Conservation (phyloP, 2,797 vertebrate genomes). For the Cossypha heuglini region DNA sequence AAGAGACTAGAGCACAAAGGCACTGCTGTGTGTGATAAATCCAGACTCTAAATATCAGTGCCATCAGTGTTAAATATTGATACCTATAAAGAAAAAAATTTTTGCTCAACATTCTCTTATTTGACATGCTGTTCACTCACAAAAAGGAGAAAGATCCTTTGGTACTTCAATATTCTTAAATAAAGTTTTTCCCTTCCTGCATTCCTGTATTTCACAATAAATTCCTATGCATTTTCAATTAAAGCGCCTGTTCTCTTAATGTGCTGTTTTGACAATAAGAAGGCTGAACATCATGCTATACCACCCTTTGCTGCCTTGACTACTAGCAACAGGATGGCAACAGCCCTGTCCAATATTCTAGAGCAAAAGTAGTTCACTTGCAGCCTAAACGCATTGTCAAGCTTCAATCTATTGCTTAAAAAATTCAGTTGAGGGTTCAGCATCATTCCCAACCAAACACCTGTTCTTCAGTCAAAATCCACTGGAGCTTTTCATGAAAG, state of each 20-base stretch:
- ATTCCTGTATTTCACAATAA: not conserved
- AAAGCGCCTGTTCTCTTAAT: not conserved
- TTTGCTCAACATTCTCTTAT: not conserved
- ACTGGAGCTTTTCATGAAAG: not conserved
- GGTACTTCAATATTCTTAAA: not conserved
- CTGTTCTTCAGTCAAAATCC: not conserved
- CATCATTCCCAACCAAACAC: not conserved
- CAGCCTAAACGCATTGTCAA: not conserved
- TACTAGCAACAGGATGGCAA: not conserved
- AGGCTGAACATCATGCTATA: not conserved
- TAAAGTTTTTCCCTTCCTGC: not conserved
- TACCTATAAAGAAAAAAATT: not conserved
- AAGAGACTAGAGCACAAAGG: not conserved
- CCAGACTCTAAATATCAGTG: not conserved
- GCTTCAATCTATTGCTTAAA: not conserved
- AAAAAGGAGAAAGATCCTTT: not conserved
- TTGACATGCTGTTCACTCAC: not conserved
- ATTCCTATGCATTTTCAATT: not conserved
- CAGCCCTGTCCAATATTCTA: not conserved
- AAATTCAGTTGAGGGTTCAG: not conserved
- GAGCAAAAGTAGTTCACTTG: not conserved
- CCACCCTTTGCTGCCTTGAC: not conserved
- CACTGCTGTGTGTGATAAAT: not conserved
- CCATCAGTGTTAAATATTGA: not conserved
- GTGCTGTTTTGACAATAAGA: not conserved